A percentile compares a stretch with the other conserved stretches of the same genome.
These are phyloP conservation scores for Liposcelis brunnea DNA, from an alignment of 2,888 invertebrate species.

Conservation along the genomic window DNA sequence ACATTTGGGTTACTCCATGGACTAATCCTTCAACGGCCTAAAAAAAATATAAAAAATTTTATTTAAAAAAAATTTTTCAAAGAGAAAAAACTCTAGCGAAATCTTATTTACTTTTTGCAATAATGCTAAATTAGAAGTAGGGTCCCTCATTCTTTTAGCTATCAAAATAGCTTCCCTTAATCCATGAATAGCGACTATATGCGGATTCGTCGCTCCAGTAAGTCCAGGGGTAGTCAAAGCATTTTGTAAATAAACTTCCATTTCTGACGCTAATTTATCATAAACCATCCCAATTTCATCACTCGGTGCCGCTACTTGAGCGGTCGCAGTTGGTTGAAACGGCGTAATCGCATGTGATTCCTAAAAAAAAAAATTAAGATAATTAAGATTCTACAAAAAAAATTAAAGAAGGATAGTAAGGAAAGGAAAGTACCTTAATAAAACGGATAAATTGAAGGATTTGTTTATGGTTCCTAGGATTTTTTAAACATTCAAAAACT, in stretches of 20 bases:
- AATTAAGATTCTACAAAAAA: no score
- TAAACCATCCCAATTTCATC: conserved; percentile 69
- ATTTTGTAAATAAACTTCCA: conserved; percentile 59
- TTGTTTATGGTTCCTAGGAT: no score
- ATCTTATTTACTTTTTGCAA: conserved; percentile 57
- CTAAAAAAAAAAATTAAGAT: no score
- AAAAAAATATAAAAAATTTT: conserved; percentile 18
- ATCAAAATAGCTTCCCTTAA: conserved; percentile 64
- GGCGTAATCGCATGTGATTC: no score
- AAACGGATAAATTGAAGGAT: no score
- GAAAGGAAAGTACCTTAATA: no score
- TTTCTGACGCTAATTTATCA: conserved; percentile 57
- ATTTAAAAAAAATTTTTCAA: conserved; percentile 1
- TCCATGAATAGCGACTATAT: conserved; percentile 56
- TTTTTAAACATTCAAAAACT: no score
- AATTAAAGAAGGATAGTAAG: no score
- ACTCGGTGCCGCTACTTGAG: conserved; percentile 19
- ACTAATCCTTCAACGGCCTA: conserved; percentile 77
- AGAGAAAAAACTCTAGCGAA: no score
- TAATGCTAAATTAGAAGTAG: conserved; percentile 56
- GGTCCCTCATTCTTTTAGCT: conserved; percentile 63
- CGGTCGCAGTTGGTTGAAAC: no score
- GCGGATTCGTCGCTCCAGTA: conserved; percentile 33
- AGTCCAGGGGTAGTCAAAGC: conserved; percentile 30
- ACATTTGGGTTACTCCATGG: conserved; percentile 46